Conservation (phyloP, 2,888 invertebrate species). For the Platerodrilus igneus region DNA sequence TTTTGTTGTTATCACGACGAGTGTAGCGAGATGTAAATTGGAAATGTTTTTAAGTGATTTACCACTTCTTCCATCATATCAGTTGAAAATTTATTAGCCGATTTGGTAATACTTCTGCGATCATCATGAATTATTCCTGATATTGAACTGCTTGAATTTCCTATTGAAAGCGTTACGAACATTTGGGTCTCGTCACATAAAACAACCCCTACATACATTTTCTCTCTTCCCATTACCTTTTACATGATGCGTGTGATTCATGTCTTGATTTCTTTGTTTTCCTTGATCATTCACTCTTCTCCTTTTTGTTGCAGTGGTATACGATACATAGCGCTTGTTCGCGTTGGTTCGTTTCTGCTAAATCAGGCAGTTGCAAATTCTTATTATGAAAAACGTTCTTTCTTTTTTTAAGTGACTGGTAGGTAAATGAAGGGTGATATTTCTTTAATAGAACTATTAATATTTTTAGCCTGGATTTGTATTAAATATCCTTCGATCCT, state of each 20-base stretch:
- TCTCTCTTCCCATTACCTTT: conserved; percentile 6
- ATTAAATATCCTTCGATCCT: too few species aligned
- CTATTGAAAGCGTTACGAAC: conserved; percentile 9
- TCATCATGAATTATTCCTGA: conserved; percentile 3
- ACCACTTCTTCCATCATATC: background rate
- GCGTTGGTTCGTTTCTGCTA: too few species aligned
- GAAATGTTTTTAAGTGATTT: conserved; percentile 4
- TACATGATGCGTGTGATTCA: conserved; percentile 2
- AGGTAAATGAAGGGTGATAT: too few species aligned
- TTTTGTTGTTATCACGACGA: conserved; percentile 4
- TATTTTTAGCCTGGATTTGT: too few species aligned
- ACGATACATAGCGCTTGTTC: too few species aligned
- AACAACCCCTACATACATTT: conserved; percentile 5
- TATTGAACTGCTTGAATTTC: conserved; percentile 1
- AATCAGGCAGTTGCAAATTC: too few species aligned
- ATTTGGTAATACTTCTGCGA: conserved; percentile 1
- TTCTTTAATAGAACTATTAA: too few species aligned
- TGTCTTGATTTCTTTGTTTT: conserved; percentile 2
- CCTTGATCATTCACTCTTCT: background rate
- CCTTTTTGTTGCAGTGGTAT: conserved; percentile 4
- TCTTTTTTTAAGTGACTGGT: too few species aligned
- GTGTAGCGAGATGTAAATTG: conserved; percentile 9
- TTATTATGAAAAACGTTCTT: too few species aligned
- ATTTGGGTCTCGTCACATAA: conserved; percentile 10
- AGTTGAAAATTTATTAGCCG: conserved; percentile 4